Evolutionary conservation across 2,797 vertebrate genomes (phyloP).

Genomic region (Schizopygopsis malacanthus): DNA sequence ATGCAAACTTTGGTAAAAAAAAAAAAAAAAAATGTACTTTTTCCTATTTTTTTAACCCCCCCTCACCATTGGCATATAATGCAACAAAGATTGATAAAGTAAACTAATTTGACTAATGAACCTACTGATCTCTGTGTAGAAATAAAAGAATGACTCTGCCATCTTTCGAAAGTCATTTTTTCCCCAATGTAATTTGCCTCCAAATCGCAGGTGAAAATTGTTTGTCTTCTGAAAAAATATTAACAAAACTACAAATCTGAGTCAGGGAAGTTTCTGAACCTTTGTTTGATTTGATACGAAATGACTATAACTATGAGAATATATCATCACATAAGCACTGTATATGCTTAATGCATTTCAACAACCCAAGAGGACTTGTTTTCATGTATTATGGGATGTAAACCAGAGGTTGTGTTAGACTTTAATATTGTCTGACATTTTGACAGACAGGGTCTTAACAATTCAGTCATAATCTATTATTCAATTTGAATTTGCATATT

Average conservation of each 20-base stretch:
- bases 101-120: background rate
- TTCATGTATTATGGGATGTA: background rate
- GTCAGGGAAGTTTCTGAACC: no score
- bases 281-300: no score
- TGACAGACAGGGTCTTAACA: no score
- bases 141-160: background rate
- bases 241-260: no score
- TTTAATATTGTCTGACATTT: no score
- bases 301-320: no score
- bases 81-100: background rate
- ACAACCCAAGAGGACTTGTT: background rate
- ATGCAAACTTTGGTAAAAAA: background rate
- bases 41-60: background rate
- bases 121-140: background rate
- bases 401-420: background rate
- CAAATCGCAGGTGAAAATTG: background rate
- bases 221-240: background rate
- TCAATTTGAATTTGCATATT: no score
- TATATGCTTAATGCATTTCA: background rate
- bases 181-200: no score
- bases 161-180: background rate
- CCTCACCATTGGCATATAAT: background rate
- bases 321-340: no score
- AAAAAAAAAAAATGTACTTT: background rate
- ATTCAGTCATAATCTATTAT: no score